A percentile compares a stretch with the other conserved stretches of the same genome.
phyloP scores from a whole-genome alignment of 2,888 invertebrate genomes.

The Ophraella communa region DNA sequence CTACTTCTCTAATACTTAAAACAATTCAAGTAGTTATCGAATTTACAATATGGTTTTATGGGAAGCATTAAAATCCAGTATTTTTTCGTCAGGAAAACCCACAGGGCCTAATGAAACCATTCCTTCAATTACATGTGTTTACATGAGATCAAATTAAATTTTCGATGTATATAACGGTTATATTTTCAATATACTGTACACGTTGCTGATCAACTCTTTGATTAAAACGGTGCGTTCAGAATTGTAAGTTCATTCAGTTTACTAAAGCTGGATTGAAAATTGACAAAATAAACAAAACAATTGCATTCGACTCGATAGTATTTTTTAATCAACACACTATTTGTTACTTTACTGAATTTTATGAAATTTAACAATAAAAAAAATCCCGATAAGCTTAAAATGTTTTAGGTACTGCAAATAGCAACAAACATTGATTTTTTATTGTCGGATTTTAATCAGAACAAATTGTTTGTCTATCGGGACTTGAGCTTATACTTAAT shows the following conservation, averaged over 20 bases:
- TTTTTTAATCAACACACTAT: not conserved
- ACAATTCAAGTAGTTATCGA: too few species aligned
- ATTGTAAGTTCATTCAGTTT: not conserved
- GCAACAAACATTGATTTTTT: too few species aligned
- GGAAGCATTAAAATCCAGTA: not conserved
- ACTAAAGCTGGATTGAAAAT: not conserved
- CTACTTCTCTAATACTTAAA: too few species aligned
- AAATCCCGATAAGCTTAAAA: too few species aligned
- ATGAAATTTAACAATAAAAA: too few species aligned
- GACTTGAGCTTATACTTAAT: too few species aligned
- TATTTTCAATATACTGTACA: not conserved
- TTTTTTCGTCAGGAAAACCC: not conserved
- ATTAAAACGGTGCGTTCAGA: not conserved
- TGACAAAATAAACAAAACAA: not conserved
- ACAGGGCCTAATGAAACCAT: not conserved
- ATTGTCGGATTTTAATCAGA: too few species aligned
- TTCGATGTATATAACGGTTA: not conserved
- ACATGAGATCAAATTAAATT: not conserved
- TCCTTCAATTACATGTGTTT: not conserved
- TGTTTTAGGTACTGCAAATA: not conserved
- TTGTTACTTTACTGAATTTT: too few species aligned
- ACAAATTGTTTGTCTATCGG: too few species aligned
- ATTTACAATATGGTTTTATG: not conserved
- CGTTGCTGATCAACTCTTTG: not conserved
- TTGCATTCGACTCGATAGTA: not conserved